Conservation (phyloP, 2,888 invertebrate genomes). For the Polydrusus tereticollis region DNA sequence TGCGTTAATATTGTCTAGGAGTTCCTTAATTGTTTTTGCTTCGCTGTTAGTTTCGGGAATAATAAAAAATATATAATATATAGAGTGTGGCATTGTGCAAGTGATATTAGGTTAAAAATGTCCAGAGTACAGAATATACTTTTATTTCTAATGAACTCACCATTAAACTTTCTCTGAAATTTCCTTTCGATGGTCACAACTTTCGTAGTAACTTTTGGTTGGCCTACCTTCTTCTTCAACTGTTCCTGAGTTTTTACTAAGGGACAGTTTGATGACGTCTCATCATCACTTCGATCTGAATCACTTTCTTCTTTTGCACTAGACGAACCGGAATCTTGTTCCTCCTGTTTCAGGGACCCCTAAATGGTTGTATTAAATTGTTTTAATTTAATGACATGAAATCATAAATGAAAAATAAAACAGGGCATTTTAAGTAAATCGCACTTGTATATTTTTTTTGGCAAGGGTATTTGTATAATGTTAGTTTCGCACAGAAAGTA, state of each 20-base stretch:
- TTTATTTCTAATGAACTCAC: slow-evolving; percentile 51
- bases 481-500: too few species aligned
- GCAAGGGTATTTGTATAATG: too few species aligned
- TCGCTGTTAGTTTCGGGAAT: too few species aligned
- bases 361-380: slow-evolving; percentile 2
- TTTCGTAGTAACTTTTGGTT: slow-evolving; percentile 54
- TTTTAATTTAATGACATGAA: neutral
- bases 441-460: too few species aligned
- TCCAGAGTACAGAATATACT: neutral
- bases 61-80: too few species aligned
- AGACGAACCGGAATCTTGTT: slow-evolving; percentile 56
- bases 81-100: too few species aligned
- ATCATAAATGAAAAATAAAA: too few species aligned
- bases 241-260: slow-evolving; percentile 55
- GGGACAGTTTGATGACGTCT: slow-evolving; percentile 60
- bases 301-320: slow-evolving; percentile 58
- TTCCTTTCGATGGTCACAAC: slow-evolving; percentile 56
- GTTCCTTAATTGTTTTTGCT: too few species aligned
- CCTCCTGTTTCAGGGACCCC: slow-evolving; percentile 27
- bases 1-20: too few species aligned
- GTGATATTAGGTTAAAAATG: too few species aligned
- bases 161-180: slow-evolving; percentile 59
- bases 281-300: slow-evolving; percentile 59
- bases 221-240: slow-evolving; percentile 49
- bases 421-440: too few species aligned